Percentiles rank a stretch among this genome's conserved stretches.
These are phyloP conservation scores for Sylvia atricapilla DNA, from an alignment of 2,113 vertebrate species.

Conservation along the genomic window DNA sequence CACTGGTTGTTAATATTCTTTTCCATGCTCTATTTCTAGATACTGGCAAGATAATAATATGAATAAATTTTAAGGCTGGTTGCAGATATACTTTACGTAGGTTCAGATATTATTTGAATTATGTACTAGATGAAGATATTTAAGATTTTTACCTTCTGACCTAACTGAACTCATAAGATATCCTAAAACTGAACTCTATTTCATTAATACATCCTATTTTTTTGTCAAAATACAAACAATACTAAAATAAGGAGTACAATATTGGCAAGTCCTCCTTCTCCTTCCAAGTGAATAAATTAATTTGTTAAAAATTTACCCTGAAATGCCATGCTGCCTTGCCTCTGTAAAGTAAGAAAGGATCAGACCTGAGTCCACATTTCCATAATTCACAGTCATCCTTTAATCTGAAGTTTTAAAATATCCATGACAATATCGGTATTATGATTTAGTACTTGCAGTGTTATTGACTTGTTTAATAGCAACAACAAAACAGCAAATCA, in stretches of 20 bases:
- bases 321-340: not conserved
- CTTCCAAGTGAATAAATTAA: not conserved
- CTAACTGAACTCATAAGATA: not conserved
- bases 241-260: not conserved
- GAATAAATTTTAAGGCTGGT: not conserved
- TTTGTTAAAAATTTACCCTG: not conserved
- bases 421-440: not conserved
- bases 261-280: not conserved
- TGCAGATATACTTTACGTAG: not conserved
- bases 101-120: not conserved
- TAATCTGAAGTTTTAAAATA: not conserved
- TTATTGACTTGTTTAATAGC: slow-evolving; percentile 21
- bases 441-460: not conserved
- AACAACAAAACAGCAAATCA: slow-evolving; percentile 11
- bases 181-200: not conserved
- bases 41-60: not conserved
- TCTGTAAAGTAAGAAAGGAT: not conserved
- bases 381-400: not conserved
- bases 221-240: not conserved
- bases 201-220: not conserved
- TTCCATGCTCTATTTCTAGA: not conserved
- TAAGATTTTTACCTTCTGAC: not conserved
- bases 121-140: not conserved
- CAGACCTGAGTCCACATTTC: not conserved
- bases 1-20: not conserved